A percentile compares a stretch with the other conserved stretches of the same genome.
Conservation (phyloP, 2,797 vertebrate genomes). For the Okamejei kenojei region DNA sequence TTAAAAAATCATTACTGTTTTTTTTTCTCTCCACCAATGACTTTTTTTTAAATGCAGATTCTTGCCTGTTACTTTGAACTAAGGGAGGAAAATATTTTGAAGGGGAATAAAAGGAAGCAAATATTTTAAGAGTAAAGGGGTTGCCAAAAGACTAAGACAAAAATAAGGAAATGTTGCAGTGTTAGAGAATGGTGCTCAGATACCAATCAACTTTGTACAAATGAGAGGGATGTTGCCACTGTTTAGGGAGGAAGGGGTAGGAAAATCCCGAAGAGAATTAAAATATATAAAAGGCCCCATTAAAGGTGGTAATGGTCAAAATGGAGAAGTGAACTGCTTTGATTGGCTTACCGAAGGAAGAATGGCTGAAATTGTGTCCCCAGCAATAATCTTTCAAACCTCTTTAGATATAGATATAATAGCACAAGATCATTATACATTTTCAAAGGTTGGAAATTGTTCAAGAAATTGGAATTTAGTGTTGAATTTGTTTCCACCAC, state of each 20-base stretch:
- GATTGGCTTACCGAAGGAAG: not conserved
- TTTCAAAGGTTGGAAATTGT: not conserved
- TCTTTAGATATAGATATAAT: not conserved
- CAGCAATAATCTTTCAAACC: not conserved
- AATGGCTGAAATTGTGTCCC: not conserved
- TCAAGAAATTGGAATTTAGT: not conserved
- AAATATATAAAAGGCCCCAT: no score
- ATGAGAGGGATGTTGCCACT: not conserved
- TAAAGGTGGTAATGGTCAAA: not conserved
- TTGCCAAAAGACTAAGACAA: not conserved
- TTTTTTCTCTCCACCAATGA: not conserved
- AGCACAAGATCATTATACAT: not conserved
- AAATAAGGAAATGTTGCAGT: not conserved
- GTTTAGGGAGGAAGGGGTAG: not conserved
- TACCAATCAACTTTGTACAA: not conserved
- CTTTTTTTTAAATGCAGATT: not conserved
- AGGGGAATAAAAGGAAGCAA: not conserved
- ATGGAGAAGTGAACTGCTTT: not conserved
- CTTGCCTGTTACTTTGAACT: not conserved
- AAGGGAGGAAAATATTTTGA: not conserved
- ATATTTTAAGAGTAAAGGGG: not conserved
- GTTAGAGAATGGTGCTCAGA: not conserved
- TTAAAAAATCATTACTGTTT: not conserved
- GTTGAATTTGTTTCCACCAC: not conserved
- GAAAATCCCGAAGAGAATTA: not conserved